phyloP scores from a whole-genome alignment of 2,888 invertebrate genomes.

The Elmis aenea region DNA sequence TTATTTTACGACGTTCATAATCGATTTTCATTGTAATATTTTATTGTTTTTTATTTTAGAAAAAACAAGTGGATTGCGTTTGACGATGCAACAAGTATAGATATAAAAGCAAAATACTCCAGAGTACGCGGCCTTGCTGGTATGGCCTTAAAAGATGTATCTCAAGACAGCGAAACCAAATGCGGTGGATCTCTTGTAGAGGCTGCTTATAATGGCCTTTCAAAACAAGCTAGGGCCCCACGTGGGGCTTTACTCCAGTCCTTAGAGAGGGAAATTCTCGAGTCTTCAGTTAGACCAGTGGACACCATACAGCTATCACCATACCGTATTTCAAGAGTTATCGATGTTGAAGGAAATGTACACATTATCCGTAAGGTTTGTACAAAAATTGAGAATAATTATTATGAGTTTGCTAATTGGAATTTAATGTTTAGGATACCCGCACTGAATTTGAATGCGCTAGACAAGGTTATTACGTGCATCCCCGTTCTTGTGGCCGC shows the following conservation, averaged over 20 bases:
- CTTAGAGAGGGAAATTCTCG: slow-evolving; percentile 58
- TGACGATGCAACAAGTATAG: slow-evolving; percentile 67
- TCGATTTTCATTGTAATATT: too few relatives aligned
- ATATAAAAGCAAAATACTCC: slow-evolving; percentile 73
- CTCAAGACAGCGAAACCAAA: slow-evolving; percentile 46
- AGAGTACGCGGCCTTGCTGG: slow-evolving; percentile 68
- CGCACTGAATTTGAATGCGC: slow-evolving; percentile 71
- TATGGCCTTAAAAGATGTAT: slow-evolving; percentile 57
- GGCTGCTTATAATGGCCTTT: slow-evolving; percentile 51
- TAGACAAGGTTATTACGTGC: slow-evolving; percentile 73
- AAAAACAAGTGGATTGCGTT: slow-evolving; percentile 70
- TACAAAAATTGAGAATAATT: not conserved
- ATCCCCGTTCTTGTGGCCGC: slow-evolving; percentile 69
- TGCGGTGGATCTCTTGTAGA: slow-evolving; percentile 51
- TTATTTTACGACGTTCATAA: not conserved
- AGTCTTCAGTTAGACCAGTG: slow-evolving; percentile 47
- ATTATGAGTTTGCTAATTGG: not conserved
- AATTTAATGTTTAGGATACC: slow-evolving; percentile 53
- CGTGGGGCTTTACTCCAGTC: slow-evolving; percentile 61
- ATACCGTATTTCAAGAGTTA: slow-evolving; percentile 66
- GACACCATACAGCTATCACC: slow-evolving; percentile 65
- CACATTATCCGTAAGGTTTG: slow-evolving; percentile 62
- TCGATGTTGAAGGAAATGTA: slow-evolving; percentile 68
- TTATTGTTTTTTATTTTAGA: slow-evolving; percentile 42
- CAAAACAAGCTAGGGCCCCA: slow-evolving; percentile 59